These are phyloP conservation scores for Cyrtorhinus lividipennis DNA, from an alignment of 1,140 invertebrate genomes.

Conservation along the genomic window DNA sequence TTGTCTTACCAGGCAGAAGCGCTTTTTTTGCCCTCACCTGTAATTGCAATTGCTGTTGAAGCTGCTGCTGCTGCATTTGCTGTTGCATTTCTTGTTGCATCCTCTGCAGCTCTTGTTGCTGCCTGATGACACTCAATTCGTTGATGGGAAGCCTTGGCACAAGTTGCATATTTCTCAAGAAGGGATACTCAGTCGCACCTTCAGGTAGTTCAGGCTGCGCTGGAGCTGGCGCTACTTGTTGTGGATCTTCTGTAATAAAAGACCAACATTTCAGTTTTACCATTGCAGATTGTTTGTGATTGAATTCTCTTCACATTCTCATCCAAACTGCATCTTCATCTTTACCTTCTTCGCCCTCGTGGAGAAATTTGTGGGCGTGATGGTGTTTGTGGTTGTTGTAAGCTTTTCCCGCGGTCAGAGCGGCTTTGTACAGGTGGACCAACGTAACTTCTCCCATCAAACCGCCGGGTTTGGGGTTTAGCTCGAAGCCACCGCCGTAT, in stretches of 20 bases:
- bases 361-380: conserved; percentile 59
- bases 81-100: conserved; percentile 11
- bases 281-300: neutral
- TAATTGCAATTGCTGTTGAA: conserved; percentile 11
- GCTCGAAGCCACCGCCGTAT: conserved; percentile 39
- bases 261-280: neutral
- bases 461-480: conserved; percentile 35
- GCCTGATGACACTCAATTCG: conserved; percentile 21
- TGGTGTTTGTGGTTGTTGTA: conserved; percentile 72
- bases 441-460: conserved; percentile 61
- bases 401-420: conserved; percentile 62
- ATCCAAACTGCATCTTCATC: neutral
- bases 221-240: neutral
- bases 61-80: neutral
- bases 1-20: too few species aligned
- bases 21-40: neutral
- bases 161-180: conserved; percentile 22
- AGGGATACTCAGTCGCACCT: conserved; percentile 16
- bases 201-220: neutral
- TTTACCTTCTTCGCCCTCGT: conserved; percentile 33
- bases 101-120: conserved; percentile 15
- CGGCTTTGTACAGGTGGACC: conserved; percentile 59
- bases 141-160: conserved; percentile 22
- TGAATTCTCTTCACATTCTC: neutral
- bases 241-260: neutral